Base-by-base conservation (phyloP, 2,113 vertebrate species). In the Promerops cafer region DNA sequence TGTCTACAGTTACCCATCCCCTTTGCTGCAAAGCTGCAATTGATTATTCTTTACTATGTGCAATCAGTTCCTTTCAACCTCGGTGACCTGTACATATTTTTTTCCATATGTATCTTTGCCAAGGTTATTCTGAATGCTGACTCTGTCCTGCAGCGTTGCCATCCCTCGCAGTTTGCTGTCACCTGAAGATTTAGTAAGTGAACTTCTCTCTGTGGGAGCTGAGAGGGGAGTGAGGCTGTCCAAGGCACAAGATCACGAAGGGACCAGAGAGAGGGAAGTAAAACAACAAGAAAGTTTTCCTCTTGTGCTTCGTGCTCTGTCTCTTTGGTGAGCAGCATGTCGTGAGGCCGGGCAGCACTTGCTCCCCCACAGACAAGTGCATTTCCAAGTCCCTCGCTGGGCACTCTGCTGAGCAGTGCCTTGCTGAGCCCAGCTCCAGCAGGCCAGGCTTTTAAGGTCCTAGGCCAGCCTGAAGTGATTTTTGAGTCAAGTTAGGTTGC, bases 321-420 rank as follows among this genome's bases (percentile, higher is more conserved):
- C 42, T 84, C 26, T 52, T 30, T 21, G 35, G 27, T 7, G 57
- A 87, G 61, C 13, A 1, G 56, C 64, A 15, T 0, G 1, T 60
- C 1, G 1, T 70, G 71, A 70, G 70, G 54, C 54, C 0, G 1
- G 47, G 71, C 31, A 77, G 71, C 35, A 3, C 35, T 90, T 7
- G 8, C 39, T 50, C 44, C 53, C 24, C 24, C 5, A 16, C 28
- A 1, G 3, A 10, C 0, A 0, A 8, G 26, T 10, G 6, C 53
- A 28, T 65, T 83, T 74, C 61, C 80, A 86, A 57, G 20, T 77
- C 60, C 59, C 64, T 90, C 0, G 3, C 91, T 85, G 61, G 40
- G 88, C 0, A 0, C 52, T 83, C 70, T 79, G 65, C 75, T 68
- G 39, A 82, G 60, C 47, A 18, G 33, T 16, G 33, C 75, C 61